A percentile compares a stretch with the other conserved stretches of the same genome.
Conservation (phyloP, 2,113 vertebrate species). For the Steatornis caripensis region DNA sequence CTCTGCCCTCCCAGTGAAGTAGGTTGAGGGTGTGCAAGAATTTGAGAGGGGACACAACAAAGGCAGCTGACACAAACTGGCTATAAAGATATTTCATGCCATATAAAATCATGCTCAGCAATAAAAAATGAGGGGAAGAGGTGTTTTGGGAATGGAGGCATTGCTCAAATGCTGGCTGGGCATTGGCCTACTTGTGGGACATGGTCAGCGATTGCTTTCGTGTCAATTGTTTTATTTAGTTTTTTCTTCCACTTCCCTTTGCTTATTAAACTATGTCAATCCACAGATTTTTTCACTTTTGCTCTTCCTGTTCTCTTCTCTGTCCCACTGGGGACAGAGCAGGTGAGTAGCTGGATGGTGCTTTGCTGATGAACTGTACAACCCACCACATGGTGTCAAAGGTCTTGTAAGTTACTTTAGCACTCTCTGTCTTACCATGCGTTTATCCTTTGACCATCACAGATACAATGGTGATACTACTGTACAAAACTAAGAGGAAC, state of each 20-base stretch:
- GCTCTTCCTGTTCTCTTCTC: not conserved
- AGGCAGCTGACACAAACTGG: not conserved
- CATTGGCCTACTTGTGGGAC: not conserved
- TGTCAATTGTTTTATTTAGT: not conserved
- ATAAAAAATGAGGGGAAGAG: not conserved
- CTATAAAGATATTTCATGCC: not conserved
- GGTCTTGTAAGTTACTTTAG: not conserved
- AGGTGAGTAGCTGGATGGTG: not conserved
- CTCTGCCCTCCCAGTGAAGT: not conserved
- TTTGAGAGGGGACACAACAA: not conserved
- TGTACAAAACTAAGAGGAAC: not conserved
- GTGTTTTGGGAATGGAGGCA: not conserved
- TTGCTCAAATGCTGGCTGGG: not conserved
- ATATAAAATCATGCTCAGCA: not conserved
- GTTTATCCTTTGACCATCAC: not conserved
- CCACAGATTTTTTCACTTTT: not conserved
- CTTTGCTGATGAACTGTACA: not conserved
- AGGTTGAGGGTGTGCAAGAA: not conserved
- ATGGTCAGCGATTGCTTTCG: not conserved
- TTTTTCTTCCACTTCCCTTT: not conserved
- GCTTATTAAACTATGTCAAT: not conserved
- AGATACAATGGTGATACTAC: not conserved
- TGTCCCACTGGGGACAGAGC: not conserved
- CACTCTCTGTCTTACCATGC: not conserved
- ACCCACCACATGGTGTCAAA: not conserved